Percentiles rank a stretch among this genome's conserved stretches.
These are phyloP conservation scores for Myotis planiceps DNA, from an alignment of 2,797 vertebrate species.

Conservation along the genomic window DNA sequence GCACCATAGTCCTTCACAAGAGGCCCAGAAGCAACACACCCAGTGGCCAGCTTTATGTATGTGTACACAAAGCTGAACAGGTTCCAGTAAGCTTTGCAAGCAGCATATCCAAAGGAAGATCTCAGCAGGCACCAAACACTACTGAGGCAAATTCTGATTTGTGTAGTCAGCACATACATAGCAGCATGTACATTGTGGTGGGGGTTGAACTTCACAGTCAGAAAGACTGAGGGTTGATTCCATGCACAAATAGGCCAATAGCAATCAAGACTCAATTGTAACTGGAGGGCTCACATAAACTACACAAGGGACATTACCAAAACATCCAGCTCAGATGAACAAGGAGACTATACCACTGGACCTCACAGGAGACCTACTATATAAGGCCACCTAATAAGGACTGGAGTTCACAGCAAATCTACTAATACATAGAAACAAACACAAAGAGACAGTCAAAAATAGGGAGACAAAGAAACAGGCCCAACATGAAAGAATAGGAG, in stretches of 20 bases:
- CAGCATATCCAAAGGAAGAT: background rate
- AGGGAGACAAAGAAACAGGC: background rate
- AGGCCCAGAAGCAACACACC: background rate
- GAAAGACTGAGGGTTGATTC: background rate
- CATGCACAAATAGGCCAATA: background rate
- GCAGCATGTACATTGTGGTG: background rate
- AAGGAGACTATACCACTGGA: background rate
- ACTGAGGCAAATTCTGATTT: background rate
- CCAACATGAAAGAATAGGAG: background rate
- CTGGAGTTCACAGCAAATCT: background rate
- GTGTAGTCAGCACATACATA: background rate
- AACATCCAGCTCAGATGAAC: background rate
- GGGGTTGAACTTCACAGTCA: background rate
- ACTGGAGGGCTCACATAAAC: background rate
- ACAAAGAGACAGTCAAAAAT: background rate
- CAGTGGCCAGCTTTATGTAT: background rate
- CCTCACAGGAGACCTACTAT: background rate
- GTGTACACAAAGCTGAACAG: background rate
- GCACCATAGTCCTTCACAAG: background rate
- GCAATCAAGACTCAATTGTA: background rate
- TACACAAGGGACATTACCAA: background rate
- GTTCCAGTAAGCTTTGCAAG: background rate
- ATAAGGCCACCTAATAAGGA: background rate
- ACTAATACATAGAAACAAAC: background rate
- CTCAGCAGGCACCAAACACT: background rate